phyloP scores from a whole-genome alignment of 2,113 vertebrate species.

The Passer domesticus region DNA sequence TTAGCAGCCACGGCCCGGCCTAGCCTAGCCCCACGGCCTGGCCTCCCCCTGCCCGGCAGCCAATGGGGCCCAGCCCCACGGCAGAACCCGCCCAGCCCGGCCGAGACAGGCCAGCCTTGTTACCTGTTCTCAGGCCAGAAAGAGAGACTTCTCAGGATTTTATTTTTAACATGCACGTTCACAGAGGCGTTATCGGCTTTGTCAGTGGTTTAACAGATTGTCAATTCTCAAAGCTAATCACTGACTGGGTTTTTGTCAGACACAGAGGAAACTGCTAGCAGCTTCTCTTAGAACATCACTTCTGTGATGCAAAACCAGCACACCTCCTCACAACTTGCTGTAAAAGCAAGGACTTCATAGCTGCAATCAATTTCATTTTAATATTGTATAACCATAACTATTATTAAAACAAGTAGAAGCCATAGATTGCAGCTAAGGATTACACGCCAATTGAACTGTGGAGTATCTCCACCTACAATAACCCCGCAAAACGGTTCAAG shows the following conservation, averaged over 20 bases:
- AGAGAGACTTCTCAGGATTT: background rate
- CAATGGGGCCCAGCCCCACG: background rate
- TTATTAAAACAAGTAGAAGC: background rate
- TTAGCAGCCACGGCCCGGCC: background rate
- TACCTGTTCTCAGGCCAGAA: background rate
- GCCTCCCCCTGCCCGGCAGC: background rate
- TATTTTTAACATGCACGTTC: background rate
- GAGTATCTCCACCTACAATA: background rate
- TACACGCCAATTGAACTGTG: background rate
- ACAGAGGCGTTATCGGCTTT: background rate
- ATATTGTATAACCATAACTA: background rate
- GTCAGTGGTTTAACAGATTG: background rate
- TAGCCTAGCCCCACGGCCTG: background rate
- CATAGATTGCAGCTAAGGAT: rapidly evolving
- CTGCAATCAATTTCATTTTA: background rate
- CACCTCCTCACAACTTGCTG: background rate
- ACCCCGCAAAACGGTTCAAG: background rate
- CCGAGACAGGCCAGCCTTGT: background rate
- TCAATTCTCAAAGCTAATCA: background rate
- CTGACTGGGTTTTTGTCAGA: background rate
- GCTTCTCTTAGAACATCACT: background rate
- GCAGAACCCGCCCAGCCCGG: background rate
- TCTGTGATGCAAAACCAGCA: background rate
- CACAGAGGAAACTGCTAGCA: background rate
- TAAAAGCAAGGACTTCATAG: background rate